These are phyloP conservation scores for Parauchenoglanis punctatus DNA, from an alignment of 2,797 vertebrate genomes.

Conservation along the genomic window DNA sequence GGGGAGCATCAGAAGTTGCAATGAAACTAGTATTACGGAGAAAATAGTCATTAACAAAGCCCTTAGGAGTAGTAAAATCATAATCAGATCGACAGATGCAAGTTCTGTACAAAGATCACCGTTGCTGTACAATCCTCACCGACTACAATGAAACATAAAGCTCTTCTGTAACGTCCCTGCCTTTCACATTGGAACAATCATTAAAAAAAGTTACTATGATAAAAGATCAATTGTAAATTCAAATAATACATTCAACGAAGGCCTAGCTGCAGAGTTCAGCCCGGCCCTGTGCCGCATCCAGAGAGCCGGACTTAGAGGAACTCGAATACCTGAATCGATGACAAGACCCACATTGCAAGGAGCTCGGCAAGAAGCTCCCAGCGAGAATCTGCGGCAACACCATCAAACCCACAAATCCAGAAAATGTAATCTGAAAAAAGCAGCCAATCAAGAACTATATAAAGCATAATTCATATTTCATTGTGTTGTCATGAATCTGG, in stretches of 20 bases:
- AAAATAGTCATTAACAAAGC: slow-evolving; percentile 77
- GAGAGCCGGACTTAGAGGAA: slow-evolving; percentile 48
- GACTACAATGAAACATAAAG: slow-evolving; percentile 66
- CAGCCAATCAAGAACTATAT: slow-evolving; percentile 45
- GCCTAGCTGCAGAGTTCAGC: slow-evolving; percentile 78
- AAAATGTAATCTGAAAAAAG: slow-evolving; percentile 32
- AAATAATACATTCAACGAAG: slow-evolving; percentile 84
- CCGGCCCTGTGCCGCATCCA: slow-evolving; percentile 62
- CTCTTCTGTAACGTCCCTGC: slow-evolving; percentile 60
- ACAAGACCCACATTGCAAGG: slow-evolving; percentile 48
- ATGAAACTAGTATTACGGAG: slow-evolving; percentile 51
- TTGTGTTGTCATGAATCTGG: slow-evolving; percentile 66
- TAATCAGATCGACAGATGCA: slow-evolving; percentile 61
- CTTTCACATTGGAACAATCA: slow-evolving; percentile 54
- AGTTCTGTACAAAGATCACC: slow-evolving; percentile 71
- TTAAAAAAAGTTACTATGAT: slow-evolving; percentile 23
- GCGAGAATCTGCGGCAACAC: slow-evolving; percentile 40
- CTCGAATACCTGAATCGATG: slow-evolving; percentile 60
- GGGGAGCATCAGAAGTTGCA: slow-evolving; percentile 73
- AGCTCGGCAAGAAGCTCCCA: slow-evolving; percentile 28
- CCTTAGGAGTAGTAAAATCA: slow-evolving; percentile 79
- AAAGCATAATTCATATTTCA: slow-evolving; percentile 41
- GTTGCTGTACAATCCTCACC: slow-evolving; percentile 73
- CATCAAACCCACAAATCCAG: slow-evolving; percentile 36
- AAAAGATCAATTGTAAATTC: slow-evolving; percentile 36